Evolutionary conservation across 2,888 invertebrate genomes (phyloP).

Genomic region (Lasioglossum malachurum): DNA sequence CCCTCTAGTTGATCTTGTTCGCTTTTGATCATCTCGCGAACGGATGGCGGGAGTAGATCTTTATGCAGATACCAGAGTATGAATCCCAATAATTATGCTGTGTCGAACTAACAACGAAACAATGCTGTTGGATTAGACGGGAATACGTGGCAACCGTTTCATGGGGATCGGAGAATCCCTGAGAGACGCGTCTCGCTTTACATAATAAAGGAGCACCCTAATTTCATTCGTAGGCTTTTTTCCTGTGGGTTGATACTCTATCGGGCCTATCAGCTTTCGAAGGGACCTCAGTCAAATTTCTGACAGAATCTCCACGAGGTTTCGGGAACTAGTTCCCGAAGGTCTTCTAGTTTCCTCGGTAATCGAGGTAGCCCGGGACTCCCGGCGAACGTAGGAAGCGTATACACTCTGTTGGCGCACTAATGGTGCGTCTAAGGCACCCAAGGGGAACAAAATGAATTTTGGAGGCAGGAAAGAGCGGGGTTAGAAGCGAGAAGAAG

Average conservation of each 20-base stretch:
- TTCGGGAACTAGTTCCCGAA: conserved; percentile 57
- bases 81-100: neutral
- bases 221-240: conserved; percentile 1
- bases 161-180: neutral
- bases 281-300: conserved; percentile 46
- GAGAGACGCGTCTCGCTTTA: neutral
- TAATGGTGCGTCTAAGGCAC: conserved; percentile 72
- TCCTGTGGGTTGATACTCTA: conserved; percentile 7
- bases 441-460: conserved; percentile 74
- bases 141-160: neutral
- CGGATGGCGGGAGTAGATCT: neutral
- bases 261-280: conserved; percentile 23
- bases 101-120: neutral
- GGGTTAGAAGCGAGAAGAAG: neutral
- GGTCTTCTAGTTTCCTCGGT: conserved; percentile 60
- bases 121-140: neutral
- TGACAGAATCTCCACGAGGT: conserved; percentile 42
- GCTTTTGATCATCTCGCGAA: neutral
- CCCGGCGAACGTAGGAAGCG: conserved; percentile 28
- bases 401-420: conserved; percentile 53
- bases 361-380: conserved; percentile 63
- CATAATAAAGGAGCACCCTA: conserved; percentile 8
- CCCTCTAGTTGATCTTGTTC: neutral
- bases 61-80: neutral
- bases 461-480: conserved; percentile 60